Evolutionary conservation across 2,888 invertebrate genomes (phyloP).

Genomic region (Gari tellinella): DNA sequence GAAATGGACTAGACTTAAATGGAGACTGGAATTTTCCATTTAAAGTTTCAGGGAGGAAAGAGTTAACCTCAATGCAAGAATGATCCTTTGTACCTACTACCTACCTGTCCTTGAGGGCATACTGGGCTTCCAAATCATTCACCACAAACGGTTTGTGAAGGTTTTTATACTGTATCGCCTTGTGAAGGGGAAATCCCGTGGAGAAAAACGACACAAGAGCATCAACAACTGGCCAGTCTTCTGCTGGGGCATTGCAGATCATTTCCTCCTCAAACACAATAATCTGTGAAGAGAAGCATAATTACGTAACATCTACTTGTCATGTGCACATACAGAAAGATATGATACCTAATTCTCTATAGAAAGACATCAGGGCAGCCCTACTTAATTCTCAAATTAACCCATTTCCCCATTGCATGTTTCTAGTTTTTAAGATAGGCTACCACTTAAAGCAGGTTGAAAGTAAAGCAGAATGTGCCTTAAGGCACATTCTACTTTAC

Average conservation of each 20-base stretch:
- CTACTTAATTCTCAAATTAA: background rate
- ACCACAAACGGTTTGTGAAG: constrained; percentile 97
- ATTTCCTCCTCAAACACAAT: constrained; percentile 97
- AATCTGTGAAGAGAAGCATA: constrained; percentile 86
- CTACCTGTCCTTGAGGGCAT: constrained; percentile 93
- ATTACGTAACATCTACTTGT: no score
- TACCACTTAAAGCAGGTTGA: no score
- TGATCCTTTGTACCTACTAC: background rate
- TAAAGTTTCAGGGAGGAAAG: no score
- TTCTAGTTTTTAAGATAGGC: no score
- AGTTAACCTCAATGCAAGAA: no score
- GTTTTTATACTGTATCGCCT: constrained; percentile 98
- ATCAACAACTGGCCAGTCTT: constrained; percentile 99
- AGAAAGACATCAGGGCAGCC: background rate
- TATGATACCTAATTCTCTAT: no score
- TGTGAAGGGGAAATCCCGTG: constrained; percentile 98
- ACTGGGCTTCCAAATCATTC: constrained; percentile 99
- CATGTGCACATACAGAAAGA: no score
- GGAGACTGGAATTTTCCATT: no score
- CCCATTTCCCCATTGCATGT: background rate
- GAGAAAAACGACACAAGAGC: constrained; percentile 99
- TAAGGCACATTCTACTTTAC: no score
- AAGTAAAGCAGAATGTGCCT: no score
- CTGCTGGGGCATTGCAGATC: constrained; percentile 97
- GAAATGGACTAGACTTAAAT: no score